Evolutionary conservation across 2,113 vertebrate genomes (phyloP).

Genomic region (Beaufortia kweichowensis): DNA sequence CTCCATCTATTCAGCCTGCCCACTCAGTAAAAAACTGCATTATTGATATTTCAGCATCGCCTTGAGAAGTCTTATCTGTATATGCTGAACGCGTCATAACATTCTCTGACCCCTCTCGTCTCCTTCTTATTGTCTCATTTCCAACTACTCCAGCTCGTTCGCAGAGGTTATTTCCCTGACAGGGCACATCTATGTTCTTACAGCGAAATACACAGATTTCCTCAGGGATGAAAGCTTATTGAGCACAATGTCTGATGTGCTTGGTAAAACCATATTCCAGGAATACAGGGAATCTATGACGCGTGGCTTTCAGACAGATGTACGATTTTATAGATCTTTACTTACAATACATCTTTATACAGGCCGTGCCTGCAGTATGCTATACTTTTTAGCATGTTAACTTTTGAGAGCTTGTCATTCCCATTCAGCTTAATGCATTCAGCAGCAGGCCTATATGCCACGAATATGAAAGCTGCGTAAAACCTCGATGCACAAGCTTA

Average conservation of each 20-base stretch:
- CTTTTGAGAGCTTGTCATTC: neutral
- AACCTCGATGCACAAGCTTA: neutral
- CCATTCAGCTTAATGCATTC: neutral
- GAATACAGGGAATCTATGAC: conserved; percentile 12
- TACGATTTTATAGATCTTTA: conserved; percentile 30
- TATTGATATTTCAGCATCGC: conserved; percentile 61
- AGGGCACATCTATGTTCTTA: conserved; percentile 16
- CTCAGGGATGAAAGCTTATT: conserved; percentile 27
- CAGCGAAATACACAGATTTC: conserved; percentile 37
- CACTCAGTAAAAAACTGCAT: conserved; percentile 58
- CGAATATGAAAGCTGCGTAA: neutral
- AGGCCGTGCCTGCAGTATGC: conserved; percentile 4
- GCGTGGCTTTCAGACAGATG: conserved; percentile 22
- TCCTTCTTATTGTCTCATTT: conserved; percentile 57
- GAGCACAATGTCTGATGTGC: conserved; percentile 21
- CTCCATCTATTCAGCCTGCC: conserved; percentile 40
- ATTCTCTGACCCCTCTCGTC: conserved; percentile 59
- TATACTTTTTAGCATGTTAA: conserved; percentile 23
- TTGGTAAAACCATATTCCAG: conserved; percentile 34
- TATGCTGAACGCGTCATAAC: conserved; percentile 43
- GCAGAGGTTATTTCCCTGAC: conserved; percentile 36
- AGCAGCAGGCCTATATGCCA: neutral
- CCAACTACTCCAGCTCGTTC: conserved; percentile 42
- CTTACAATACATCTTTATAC: conserved; percentile 4
- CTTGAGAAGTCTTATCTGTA: conserved; percentile 49